Percentiles rank a stretch among this genome's conserved stretches.
phyloP scores from a whole-genome alignment of 2,888 invertebrate genomes.

The Acanthosepion pharaonis region DNA sequence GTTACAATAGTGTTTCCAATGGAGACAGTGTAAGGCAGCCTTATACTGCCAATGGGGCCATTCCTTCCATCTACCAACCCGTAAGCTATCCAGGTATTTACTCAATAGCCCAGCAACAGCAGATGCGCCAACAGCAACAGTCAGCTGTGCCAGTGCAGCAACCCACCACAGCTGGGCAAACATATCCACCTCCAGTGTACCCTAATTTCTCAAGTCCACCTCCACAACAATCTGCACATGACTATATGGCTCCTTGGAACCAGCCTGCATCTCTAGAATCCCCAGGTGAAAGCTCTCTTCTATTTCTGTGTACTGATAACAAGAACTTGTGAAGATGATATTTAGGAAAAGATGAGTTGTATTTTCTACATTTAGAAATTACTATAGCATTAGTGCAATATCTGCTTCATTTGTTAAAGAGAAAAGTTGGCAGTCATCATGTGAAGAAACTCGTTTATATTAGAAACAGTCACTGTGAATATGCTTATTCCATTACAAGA shows the following conservation, averaged over 20 bases:
- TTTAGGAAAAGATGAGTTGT: background rate
- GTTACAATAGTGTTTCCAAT: background rate
- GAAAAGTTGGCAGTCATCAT: too few relatives aligned
- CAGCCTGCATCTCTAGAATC: background rate
- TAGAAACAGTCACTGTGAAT: too few relatives aligned
- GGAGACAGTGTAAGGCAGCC: background rate
- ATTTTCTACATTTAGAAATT: too few relatives aligned
- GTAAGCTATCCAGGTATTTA: slow-evolving; percentile 21
- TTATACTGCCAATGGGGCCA: background rate
- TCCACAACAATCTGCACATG: background rate
- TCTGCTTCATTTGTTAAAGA: too few relatives aligned
- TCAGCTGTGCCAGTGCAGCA: background rate
- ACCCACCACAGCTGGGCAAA: background rate
- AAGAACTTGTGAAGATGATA: background rate
- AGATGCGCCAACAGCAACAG: background rate
- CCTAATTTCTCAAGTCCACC: background rate
- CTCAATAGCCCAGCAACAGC: background rate
- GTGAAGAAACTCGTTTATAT: too few relatives aligned
- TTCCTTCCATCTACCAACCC: background rate
- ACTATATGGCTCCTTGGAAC: background rate
- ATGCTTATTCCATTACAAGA: too few relatives aligned
- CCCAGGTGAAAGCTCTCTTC: background rate
- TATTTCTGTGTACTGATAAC: background rate
- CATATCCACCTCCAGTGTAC: background rate
- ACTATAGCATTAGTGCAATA: too few relatives aligned